These are phyloP conservation scores for Protobothrops mucrosquamatus DNA, from an alignment of 2,113 vertebrate genomes.

Conservation along the genomic window DNA sequence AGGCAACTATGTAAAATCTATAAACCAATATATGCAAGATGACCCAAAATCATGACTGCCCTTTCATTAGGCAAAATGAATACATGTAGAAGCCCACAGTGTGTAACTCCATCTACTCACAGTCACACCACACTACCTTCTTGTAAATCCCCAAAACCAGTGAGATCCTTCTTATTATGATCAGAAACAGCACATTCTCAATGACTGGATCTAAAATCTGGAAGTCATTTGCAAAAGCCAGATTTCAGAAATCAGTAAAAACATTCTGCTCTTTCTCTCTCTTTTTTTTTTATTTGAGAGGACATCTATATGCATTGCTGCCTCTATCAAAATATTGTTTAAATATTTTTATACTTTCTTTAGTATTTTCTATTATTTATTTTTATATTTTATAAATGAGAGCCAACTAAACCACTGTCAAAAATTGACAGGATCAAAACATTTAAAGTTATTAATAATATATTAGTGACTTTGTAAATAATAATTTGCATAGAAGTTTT, in stretches of 20 bases:
- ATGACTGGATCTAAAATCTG: not conserved
- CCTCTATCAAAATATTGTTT: not conserved
- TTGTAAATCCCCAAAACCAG: not conserved
- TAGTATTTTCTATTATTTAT: not conserved
- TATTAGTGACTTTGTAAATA: not conserved
- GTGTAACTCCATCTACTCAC: not conserved
- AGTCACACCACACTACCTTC: not conserved
- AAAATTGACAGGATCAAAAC: not conserved
- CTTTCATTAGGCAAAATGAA: not conserved
- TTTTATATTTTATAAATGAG: not conserved
- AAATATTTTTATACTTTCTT: not conserved
- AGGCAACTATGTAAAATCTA: not conserved
- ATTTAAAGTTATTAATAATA: not conserved
- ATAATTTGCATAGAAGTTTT: not conserved
- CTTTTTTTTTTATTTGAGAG: not conserved
- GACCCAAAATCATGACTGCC: not conserved
- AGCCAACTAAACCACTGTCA: not conserved
- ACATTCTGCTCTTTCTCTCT: not conserved
- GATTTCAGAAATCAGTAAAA: not conserved
- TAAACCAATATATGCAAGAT: not conserved
- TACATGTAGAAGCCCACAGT: not conserved
- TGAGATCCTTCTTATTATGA: not conserved
- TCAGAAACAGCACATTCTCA: not conserved
- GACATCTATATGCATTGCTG: too few relatives aligned
- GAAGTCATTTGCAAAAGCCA: not conserved